Evolutionary conservation across 2,113 vertebrate genomes (phyloP).

Genomic region (Mystacornis crossleyi): DNA sequence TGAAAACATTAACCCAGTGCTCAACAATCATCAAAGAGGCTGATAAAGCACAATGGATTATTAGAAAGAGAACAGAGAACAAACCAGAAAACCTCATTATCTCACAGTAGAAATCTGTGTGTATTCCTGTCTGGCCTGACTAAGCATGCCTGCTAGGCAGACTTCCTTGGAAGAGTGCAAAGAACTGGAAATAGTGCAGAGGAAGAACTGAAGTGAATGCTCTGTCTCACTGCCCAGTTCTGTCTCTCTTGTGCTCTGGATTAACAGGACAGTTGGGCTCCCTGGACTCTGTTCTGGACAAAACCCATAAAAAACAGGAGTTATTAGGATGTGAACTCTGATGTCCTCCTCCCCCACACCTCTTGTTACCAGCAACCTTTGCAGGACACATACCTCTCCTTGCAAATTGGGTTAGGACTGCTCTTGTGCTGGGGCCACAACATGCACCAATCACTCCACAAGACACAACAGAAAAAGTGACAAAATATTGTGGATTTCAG

Average conservation of each 20-base stretch:
- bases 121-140: not conserved
- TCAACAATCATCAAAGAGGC: not conserved
- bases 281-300: not conserved
- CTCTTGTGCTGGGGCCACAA: not conserved
- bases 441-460: not conserved
- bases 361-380: not conserved
- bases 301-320: not conserved
- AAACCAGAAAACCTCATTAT: slow-evolving; percentile 17
- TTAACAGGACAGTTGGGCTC: not conserved
- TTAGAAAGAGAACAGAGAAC: not conserved
- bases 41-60: not conserved
- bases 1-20: slow-evolving; percentile 3
- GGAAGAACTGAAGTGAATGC: not conserved
- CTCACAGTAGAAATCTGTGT: not conserved
- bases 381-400: not conserved
- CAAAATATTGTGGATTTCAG: not conserved
- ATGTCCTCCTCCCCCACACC: not conserved
- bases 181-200: not conserved
- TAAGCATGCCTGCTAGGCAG: not conserved
- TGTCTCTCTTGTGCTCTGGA: not conserved
- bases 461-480: not conserved
- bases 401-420: not conserved
- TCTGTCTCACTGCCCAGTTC: not conserved
- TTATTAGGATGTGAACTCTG: not conserved
- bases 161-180: not conserved